Conservation (phyloP, 2,797 vertebrate genomes). For the Typhlichthys subterraneus region DNA sequence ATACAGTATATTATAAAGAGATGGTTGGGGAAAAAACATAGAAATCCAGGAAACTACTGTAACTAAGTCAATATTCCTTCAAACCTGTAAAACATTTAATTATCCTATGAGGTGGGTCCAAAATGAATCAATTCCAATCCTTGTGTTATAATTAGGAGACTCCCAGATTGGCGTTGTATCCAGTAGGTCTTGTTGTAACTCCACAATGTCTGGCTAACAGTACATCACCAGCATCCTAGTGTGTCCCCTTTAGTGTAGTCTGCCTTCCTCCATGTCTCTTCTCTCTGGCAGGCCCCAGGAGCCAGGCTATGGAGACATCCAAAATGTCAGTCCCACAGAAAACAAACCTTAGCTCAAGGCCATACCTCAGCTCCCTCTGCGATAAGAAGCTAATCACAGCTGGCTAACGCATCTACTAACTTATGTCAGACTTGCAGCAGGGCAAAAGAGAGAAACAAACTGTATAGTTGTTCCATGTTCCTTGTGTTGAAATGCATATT, state of each 20-base stretch:
- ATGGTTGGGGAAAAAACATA: too few species aligned
- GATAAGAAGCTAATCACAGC: constrained; percentile 50
- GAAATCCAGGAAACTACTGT: too few species aligned
- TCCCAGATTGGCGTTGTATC: background rate
- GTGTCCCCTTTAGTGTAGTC: constrained; percentile 31
- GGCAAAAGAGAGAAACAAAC: background rate
- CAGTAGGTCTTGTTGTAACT: constrained; percentile 10
- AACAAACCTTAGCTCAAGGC: constrained; percentile 40
- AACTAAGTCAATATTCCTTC: too few species aligned
- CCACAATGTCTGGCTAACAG: constrained; percentile 20
- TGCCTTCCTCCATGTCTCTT: constrained; percentile 33
- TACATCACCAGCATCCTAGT: constrained; percentile 38
- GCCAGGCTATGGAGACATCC: constrained; percentile 36
- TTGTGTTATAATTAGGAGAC: background rate
- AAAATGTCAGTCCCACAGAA: constrained; percentile 39
- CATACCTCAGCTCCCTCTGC: constrained; percentile 32
- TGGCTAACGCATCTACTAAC: too few species aligned
- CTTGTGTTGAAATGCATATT: constrained; percentile 15
- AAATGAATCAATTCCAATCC: too few species aligned
- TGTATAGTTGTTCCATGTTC: background rate
- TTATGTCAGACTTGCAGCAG: background rate
- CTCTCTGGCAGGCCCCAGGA: constrained; percentile 1
- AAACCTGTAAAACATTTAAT: background rate
- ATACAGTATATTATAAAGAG: too few species aligned
- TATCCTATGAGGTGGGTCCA: too few species aligned